These are phyloP conservation scores for Myotis planiceps DNA, from an alignment of 2,797 vertebrate genomes.

Conservation along the genomic window DNA sequence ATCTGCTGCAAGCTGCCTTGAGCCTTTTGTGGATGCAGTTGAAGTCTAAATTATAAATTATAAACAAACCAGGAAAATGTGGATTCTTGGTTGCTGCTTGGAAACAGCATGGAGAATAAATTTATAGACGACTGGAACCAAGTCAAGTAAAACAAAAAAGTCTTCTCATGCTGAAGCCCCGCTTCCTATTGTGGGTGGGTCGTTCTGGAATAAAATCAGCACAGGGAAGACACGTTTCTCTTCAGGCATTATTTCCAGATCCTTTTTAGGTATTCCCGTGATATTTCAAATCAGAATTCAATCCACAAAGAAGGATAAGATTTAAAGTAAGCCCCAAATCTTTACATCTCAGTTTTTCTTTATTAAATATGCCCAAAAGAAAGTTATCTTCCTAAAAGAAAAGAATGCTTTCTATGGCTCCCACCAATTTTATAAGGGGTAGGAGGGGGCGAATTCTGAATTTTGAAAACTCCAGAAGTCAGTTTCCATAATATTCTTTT, in stretches of 20 bases:
- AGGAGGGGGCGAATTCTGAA: not conserved
- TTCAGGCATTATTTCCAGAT: not conserved
- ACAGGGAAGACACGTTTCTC: not conserved
- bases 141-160: constrained; percentile 24
- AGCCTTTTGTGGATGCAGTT: not conserved
- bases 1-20: not conserved
- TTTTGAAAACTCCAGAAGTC: not conserved
- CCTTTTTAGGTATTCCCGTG: not conserved
- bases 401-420: not conserved
- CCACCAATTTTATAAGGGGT: not conserved
- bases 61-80: constrained; percentile 43
- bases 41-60: constrained; percentile 36
- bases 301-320: not conserved
- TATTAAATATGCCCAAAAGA: not conserved
- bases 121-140: constrained; percentile 26
- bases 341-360: not conserved
- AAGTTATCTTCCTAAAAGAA: not conserved
- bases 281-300: not conserved
- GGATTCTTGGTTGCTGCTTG: constrained; percentile 38
- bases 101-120: constrained; percentile 42
- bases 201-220: not conserved
- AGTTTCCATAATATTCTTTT: not conserved
- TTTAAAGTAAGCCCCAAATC: not conserved
- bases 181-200: not conserved
- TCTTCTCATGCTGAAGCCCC: not conserved